Conservation (phyloP, 2,888 invertebrate genomes). For the Netelia inedita region DNA sequence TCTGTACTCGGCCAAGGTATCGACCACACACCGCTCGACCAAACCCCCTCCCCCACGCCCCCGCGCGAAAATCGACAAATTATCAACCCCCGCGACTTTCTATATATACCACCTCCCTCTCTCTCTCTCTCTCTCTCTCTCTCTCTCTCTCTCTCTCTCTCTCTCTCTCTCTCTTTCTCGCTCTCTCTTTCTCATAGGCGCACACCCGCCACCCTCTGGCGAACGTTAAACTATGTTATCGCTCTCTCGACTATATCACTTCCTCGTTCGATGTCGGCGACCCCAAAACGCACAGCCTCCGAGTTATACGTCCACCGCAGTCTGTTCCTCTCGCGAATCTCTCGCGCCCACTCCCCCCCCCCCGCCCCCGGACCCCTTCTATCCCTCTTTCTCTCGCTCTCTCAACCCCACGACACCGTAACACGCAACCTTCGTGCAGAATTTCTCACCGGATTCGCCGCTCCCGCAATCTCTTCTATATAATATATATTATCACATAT, state of each 20-base stretch:
- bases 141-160: not conserved
- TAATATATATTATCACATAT: constrained; percentile 48
- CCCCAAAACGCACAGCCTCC: constrained; percentile 48
- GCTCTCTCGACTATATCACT: constrained; percentile 67
- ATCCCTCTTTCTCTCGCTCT: constrained; percentile 21
- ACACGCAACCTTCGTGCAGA: constrained; percentile 2
- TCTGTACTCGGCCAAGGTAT: constrained; percentile 22
- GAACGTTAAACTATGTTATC: constrained; percentile 70
- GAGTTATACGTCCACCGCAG: constrained; percentile 24
- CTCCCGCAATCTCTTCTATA: constrained; percentile 33
- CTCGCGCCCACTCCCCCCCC: not conserved
- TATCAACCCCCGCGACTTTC: constrained; percentile 66
- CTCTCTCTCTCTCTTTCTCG: constrained; percentile 9
- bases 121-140: constrained; percentile 16
- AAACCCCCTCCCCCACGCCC: constrained; percentile 12
- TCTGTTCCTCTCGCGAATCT: not conserved
- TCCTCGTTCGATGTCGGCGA: constrained; percentile 65
- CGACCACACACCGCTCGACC: constrained; percentile 50
- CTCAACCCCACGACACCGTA: not conserved
- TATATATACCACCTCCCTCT: constrained; percentile 3
- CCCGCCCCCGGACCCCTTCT: not conserved
- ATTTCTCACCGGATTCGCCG: constrained; percentile 36
- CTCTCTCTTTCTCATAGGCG: constrained; percentile 17
- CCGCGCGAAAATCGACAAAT: constrained; percentile 71
- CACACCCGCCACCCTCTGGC: constrained; percentile 33